Evolutionary conservation across 2,797 vertebrate genomes (phyloP), one percentile per base, ranked within the genome.

Genomic region (Pseudopleuronectes americanus): DNA sequence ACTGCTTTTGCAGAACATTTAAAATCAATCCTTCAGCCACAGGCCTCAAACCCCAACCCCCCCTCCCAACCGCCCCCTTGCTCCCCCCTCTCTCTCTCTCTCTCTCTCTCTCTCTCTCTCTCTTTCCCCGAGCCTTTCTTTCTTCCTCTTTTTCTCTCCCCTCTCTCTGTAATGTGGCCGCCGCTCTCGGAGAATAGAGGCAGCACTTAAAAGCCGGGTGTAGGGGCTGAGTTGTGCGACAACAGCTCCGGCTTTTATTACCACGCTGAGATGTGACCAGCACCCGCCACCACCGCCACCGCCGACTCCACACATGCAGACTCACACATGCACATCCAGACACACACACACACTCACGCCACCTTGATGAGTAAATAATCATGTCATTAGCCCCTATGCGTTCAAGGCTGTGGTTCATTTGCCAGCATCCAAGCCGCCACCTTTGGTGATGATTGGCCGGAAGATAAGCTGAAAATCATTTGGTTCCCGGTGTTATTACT

Each of bases 21-120:
- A 90, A 93, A 94, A 93, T 93, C 92, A 92, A 93, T 94, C 90
- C 89, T 88, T 92, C 90, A 85, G 87, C 91, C 88, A 90, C 81
- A 85, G 87, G 87, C 90, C 83, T 89, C 69, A 43, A 84, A 77
- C 64, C n/a, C 36, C 43, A 28, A 28, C 28, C 28, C 80, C 80
- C 56, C 75, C 28, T 19, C 53, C 61, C 60, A n/a, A n/a, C 81
- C 58, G 62, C 62, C 65, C 22, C 36, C 38, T n/a, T 24, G 24
- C 24, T 3, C 24, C 24, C 3, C 24, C 3, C 24, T 24, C 24
- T 24, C 24, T 24, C 24, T 24, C 24, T 24, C 24, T 24, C 24
- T 24, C 24, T 24, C 24, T 24, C 24, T 24, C 67, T n/a, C 79
- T 55, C 68, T 22, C 67, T 47, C 58, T 59, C 74, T 57, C 59